Evolutionary conservation across 2,888 invertebrate species (phyloP).

Genomic region (Escarpia spicata): DNA sequence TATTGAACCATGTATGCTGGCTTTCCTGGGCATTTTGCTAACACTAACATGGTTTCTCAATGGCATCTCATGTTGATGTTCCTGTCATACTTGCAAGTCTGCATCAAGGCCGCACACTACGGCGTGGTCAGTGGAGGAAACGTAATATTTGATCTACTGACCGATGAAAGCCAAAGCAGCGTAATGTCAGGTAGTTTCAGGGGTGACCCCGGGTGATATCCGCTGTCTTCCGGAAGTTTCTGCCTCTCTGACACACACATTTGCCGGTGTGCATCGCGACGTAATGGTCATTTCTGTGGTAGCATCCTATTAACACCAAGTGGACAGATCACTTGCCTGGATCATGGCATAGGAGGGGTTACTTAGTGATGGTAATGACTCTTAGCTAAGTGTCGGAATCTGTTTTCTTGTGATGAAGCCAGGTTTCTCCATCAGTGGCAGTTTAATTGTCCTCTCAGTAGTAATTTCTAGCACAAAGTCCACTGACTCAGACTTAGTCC

Average conservation of each 20-base stretch:
- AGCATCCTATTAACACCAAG: not conserved
- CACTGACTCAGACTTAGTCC: too few species aligned
- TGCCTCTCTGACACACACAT: not conserved
- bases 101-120: not conserved
- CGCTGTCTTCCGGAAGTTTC: not conserved
- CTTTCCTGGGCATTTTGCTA: not conserved
- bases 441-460: too few species aligned
- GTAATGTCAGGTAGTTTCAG: not conserved
- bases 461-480: too few species aligned
- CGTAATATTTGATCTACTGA: not conserved
- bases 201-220: not conserved
- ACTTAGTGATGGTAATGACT: not conserved
- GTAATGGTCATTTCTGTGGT: not conserved
- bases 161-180: not conserved
- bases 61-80: not conserved
- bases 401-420: not conserved
- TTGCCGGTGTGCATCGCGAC: not conserved
- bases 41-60: not conserved
- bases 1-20: too few species aligned
- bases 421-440: too few species aligned
- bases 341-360: not conserved
- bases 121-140: not conserved
- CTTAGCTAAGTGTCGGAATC: not conserved
- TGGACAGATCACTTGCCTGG: not conserved
- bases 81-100: not conserved